Percentiles rank a stretch among this genome's conserved stretches.
Conservation (phyloP, 1,140 invertebrate species). For the Ceratosolen fusciceps region DNA sequence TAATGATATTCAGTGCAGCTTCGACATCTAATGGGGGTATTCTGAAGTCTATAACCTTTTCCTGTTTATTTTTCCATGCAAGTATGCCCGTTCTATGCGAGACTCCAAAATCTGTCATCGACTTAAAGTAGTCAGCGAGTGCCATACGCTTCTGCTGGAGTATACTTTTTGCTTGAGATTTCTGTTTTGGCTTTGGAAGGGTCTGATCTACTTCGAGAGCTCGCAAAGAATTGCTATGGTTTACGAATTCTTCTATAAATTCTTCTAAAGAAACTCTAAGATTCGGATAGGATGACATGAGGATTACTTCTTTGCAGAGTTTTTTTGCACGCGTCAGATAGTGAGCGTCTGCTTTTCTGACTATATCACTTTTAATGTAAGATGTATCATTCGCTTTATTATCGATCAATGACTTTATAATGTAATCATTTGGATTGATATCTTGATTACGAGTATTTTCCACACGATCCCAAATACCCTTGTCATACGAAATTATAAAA, state of each 20-base stretch:
- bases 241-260: conserved; percentile 77
- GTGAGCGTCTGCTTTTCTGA: conserved; percentile 57
- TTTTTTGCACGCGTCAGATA: conserved; percentile 72
- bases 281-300: conserved; percentile 72
- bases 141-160: conserved; percentile 87
- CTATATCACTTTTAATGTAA: conserved; percentile 42
- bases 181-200: conserved; percentile 82
- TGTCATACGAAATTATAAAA: conserved; percentile 18
- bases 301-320: conserved; percentile 76
- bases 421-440: conserved; percentile 55
- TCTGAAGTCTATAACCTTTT: conserved; percentile 63
- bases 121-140: conserved; percentile 87
- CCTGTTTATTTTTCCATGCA: conserved; percentile 60
- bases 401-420: conserved; percentile 44
- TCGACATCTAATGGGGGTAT: conserved; percentile 76
- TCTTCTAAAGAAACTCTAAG: conserved; percentile 76
- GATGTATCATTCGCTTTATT: background rate
- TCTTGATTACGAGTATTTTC: conserved; percentile 22
- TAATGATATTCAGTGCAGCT: conserved; percentile 67
- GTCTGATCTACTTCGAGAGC: conserved; percentile 76
- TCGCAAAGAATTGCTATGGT: conserved; percentile 76
- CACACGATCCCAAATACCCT: conserved; percentile 54
- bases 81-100: conserved; percentile 84
- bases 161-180: conserved; percentile 84
- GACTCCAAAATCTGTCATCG: conserved; percentile 80